Evolutionary conservation across 1,140 invertebrate genomes (phyloP), one percentile per base, ranked within the genome.

Genomic region (Sycophila sp.): DNA sequence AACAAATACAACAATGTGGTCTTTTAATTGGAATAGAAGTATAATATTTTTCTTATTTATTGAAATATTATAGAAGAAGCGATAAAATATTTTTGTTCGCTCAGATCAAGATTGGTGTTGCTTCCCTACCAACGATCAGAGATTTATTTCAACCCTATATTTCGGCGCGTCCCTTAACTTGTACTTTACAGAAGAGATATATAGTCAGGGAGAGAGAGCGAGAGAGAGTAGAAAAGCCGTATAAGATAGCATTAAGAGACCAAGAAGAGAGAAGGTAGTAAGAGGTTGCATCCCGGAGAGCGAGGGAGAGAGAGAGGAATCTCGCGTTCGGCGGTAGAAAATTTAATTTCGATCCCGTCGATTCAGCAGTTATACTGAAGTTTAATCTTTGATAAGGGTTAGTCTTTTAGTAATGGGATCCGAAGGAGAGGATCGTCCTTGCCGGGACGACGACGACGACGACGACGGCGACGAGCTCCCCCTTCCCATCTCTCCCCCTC

Each of bases 301-400:
- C 24, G 45, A 69, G 26, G 66, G 73, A 74, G 72, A 75, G 71
- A 64, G 22, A 72, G 66, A 68, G 67, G 60, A 73, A 77, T 75
- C 74, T 74, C 73, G 68, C 72, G 74, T 76, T 60, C 72, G 73
- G 75, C 70, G 79, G 77, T 82, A 80, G 84, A 83, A 87, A 88
- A 88, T 88, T 88, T 88, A 88, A 88, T 88, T 88, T 87, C 87
- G 81, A 87, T 87, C 85, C 85, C 82, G 87, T 87, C 86, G 87
- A 87, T 87, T 88, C 87, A 87, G 87, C 87, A 87, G 82, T 86
- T 86, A 86, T 86, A 86, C 82, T 77, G 69, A 87, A 88, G 86
- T 88, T 88, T 87, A 87, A 87, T 87, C 87, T 88, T 86, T 87
- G 87, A 88, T 87, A 87, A 87, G 86, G 85, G 83, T 87, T 88